These are phyloP conservation scores for Homarus gammarus DNA, from an alignment of 2,888 invertebrate species.

Conservation along the genomic window DNA sequence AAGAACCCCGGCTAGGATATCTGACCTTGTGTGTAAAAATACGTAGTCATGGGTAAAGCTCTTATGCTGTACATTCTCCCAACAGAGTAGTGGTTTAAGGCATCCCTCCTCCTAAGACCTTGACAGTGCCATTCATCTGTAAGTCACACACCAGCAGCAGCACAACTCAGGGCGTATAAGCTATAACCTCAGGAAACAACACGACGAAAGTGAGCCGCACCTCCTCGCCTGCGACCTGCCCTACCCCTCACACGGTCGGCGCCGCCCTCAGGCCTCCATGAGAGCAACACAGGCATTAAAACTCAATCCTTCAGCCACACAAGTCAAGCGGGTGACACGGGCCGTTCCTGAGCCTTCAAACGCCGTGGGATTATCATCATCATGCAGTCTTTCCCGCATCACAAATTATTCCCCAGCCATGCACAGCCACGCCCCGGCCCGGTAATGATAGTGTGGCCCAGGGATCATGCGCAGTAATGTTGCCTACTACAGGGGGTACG, in stretches of 20 bases:
- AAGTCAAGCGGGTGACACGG: slow-evolving; percentile 39
- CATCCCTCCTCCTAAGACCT: too few species aligned
- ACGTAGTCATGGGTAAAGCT: too few species aligned
- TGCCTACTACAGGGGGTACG: neutral
- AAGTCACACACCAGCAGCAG: too few species aligned
- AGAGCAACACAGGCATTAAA: slow-evolving; percentile 50
- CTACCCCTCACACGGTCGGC: slow-evolving; percentile 32
- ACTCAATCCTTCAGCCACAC: slow-evolving; percentile 49
- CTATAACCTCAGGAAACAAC: too few species aligned
- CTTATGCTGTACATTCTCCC: too few species aligned
- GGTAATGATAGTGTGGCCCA: slow-evolving; percentile 5
- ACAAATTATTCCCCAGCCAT: slow-evolving; percentile 46
- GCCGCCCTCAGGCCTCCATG: slow-evolving; percentile 28
- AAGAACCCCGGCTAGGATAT: too few species aligned
- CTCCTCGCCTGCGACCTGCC: slow-evolving; percentile 12
- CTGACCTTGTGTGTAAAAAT: too few species aligned
- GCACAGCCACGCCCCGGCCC: slow-evolving; percentile 15
- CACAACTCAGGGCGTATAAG: too few species aligned
- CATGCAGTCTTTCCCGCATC: slow-evolving; percentile 39
- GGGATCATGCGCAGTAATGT: slow-evolving; percentile 13
- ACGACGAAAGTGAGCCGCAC: too few species aligned
- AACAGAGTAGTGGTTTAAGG: too few species aligned
- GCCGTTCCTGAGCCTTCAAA: slow-evolving; percentile 36
- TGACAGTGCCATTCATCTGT: too few species aligned
- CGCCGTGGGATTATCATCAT: slow-evolving; percentile 51